Evolutionary conservation across 2,888 invertebrate species (phyloP).

Genomic region (Sisyra terminalis): DNA sequence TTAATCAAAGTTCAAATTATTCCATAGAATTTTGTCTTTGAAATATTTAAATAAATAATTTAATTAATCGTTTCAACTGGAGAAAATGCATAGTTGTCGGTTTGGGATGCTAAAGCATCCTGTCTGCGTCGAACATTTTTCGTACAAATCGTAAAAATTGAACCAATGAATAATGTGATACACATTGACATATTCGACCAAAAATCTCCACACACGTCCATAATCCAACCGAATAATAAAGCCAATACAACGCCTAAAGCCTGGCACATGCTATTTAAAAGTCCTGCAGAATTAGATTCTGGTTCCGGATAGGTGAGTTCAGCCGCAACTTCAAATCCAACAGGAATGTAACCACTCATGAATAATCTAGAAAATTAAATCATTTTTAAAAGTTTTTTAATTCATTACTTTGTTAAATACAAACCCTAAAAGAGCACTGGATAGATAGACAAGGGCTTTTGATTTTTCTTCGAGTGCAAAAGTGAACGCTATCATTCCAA

Average conservation of each 20-base stretch:
- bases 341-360: not conserved
- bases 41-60: no score
- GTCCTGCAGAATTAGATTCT: not conserved
- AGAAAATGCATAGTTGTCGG: no score
- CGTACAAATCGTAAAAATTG: slow-evolving; percentile 10
- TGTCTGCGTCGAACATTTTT: slow-evolving; percentile 12
- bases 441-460: slow-evolving; percentile 13
- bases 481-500: slow-evolving; percentile 15
- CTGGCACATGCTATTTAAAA: slow-evolving; percentile 14
- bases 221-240: slow-evolving; percentile 9
- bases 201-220: slow-evolving; percentile 6
- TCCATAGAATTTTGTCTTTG: no score
- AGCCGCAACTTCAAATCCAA: not conserved
- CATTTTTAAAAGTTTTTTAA: not conserved
- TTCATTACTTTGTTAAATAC: not conserved
- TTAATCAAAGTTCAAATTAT: no score
- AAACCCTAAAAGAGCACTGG: slow-evolving; percentile 15
- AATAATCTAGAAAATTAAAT: not conserved
- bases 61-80: no score
- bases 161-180: slow-evolving; percentile 9
- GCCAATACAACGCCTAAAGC: slow-evolving; percentile 16
- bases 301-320: slow-evolving; percentile 1
- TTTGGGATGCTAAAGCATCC: slow-evolving; percentile 7
- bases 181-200: slow-evolving; percentile 12
- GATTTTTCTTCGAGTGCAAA: slow-evolving; percentile 13